Evolutionary conservation across 1,140 invertebrate species (phyloP), one percentile per base, ranked within the genome.

Genomic region (Danaus plexippus): DNA sequence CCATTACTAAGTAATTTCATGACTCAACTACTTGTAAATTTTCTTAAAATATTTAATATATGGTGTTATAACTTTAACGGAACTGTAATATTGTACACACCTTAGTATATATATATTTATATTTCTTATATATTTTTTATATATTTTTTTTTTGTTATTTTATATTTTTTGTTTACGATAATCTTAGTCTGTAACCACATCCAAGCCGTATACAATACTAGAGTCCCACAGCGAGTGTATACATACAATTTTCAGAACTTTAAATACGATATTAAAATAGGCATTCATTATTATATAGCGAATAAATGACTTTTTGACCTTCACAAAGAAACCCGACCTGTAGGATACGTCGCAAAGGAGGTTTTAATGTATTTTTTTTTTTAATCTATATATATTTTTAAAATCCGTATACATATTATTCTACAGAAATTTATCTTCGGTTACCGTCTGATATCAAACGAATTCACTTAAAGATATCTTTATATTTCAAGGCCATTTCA

Each of bases 201-300:
- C 74, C 76, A 80, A 82, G 77, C 77, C 79, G 80, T 78, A 80
- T 81, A 84, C 80, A 84, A 85, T 80, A 85, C 75, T 84, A 82
- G 71, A 82, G 74, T 69, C 72, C 67, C 69, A 68, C 64, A 69
- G 65, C 64, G 66, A 72, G 59, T 76, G 71, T 80, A 79, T 82
- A 83, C 69, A 80, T 74, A 79, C 68, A 68, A 71, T 63, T 63
- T 75, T 71, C 57, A 67, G 64, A 74, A 69, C 69, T 71, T 77
- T 81, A 79, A 79, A 83, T 76, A 81, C 57, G 53, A 61, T 85
- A 83, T 64, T 80, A 83, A 85, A 85, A 85, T 85, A 85, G 71
- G 57, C 69, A 47, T 70, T 71, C 58, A 61, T 67, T 71, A 60
- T 64, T 3, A 67, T 58, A 54, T 47, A 63, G 52, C 53, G 61